phyloP scores from a whole-genome alignment of 1,140 invertebrate genomes.

The Holcopasites calliopsidis region DNA sequence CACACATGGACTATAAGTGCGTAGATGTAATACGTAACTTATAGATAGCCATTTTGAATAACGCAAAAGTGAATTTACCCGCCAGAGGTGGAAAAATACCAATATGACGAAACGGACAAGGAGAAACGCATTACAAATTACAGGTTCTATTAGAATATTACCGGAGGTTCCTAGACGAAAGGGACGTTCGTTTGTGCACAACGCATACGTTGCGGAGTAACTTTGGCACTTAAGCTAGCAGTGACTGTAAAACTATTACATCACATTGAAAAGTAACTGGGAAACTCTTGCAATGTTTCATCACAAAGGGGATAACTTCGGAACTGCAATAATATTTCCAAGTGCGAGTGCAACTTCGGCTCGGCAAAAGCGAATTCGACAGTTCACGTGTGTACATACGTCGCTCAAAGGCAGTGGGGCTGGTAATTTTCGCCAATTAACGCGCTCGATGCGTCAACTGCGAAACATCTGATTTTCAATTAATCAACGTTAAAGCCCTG shows the following conservation, averaged over 20 bases:
- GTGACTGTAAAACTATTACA: background rate
- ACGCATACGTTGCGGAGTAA: background rate
- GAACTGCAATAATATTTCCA: conserved; percentile 7
- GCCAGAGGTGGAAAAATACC: too few relatives aligned
- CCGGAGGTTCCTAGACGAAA: background rate
- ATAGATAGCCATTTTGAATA: too few relatives aligned
- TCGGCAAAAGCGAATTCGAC: conserved; percentile 3
- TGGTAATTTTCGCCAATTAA: background rate
- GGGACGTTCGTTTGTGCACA: background rate
- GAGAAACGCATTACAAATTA: too few relatives aligned
- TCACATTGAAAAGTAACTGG: background rate
- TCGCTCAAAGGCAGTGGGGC: background rate
- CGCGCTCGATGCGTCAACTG: too few relatives aligned
- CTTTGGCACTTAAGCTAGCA: background rate
- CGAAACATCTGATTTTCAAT: too few relatives aligned
- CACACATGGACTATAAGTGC: too few relatives aligned
- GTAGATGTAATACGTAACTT: too few relatives aligned
- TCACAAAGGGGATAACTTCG: background rate
- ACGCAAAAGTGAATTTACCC: too few relatives aligned
- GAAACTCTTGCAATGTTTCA: conserved; percentile 6
- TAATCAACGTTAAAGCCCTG: too few relatives aligned
- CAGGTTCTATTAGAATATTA: background rate
- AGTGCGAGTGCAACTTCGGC: conserved; percentile 4
- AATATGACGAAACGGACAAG: too few relatives aligned
- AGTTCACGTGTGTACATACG: too few relatives aligned